These are phyloP conservation scores for Edolisoma coerulescens DNA, from an alignment of 2,113 vertebrate species.

Conservation along the genomic window DNA sequence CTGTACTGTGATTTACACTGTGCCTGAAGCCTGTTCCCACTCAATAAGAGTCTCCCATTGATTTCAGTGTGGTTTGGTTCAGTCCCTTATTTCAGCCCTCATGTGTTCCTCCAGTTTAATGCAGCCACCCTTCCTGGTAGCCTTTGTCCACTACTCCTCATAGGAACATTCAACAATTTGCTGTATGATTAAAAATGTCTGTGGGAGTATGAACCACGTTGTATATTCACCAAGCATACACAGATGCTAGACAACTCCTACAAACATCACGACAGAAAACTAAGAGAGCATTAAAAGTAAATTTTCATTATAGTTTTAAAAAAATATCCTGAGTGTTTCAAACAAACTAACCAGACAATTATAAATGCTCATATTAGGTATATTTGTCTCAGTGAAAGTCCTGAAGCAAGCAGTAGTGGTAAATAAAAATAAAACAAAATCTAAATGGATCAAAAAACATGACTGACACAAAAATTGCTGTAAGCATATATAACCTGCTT, in stretches of 20 bases:
- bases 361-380: not conserved
- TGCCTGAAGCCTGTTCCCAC: not conserved
- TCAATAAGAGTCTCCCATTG: not conserved
- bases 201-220: not conserved
- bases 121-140: not conserved
- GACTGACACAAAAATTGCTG: not conserved
- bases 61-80: not conserved
- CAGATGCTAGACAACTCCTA: not conserved
- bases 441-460: not conserved
- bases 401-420: not conserved
- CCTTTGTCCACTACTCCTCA: not conserved
- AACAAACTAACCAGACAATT: not conserved
- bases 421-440: conserved; percentile 5
- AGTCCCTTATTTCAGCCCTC: not conserved
- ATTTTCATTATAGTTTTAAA: not conserved
- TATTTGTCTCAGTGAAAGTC: not conserved
- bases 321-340: not conserved
- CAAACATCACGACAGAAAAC: not conserved
- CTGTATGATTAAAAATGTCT: not conserved
- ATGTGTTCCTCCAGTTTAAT: not conserved
- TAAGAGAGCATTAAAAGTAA: not conserved
- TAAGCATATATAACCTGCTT: not conserved
- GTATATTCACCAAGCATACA: not conserved
- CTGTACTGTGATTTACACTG: not conserved
- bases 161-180: not conserved